Conservation (phyloP, 1,140 invertebrate species). For the Adelges cooleyi region DNA sequence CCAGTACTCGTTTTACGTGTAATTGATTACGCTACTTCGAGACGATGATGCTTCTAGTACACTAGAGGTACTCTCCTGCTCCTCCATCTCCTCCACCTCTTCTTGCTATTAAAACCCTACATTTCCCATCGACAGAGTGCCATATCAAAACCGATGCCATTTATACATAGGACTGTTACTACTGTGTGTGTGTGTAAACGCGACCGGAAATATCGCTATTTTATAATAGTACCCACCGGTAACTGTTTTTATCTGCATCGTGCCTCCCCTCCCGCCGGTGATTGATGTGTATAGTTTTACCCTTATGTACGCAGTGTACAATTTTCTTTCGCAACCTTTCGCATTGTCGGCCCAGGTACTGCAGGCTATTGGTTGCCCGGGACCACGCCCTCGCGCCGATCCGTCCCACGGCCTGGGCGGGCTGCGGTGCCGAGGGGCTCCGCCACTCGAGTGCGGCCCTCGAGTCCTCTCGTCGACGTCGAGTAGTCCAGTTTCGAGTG, state of each 20-base stretch:
- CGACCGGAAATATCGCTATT: slow-evolving; percentile 15
- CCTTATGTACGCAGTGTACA: neutral
- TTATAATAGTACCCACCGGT: neutral
- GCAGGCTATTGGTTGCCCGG: slow-evolving; percentile 13
- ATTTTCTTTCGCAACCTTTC: neutral
- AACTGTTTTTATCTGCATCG: slow-evolving; percentile 4
- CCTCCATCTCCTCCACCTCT: too few species aligned
- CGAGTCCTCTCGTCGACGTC: slow-evolving; percentile 29
- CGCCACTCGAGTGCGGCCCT: neutral
- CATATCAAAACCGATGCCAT: slow-evolving; percentile 12
- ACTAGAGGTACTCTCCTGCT: neutral
- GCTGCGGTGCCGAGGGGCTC: neutral
- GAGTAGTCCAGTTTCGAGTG: slow-evolving; percentile 29
- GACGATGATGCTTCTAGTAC: slow-evolving; percentile 22
- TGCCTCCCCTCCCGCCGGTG: neutral
- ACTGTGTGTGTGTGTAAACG: neutral
- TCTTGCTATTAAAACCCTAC: slow-evolving; percentile 5
- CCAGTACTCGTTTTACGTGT: slow-evolving; percentile 25
- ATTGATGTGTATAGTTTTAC: slow-evolving; percentile 5
- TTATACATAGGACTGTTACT: neutral
- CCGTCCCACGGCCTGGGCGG: neutral
- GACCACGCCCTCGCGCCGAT: slow-evolving; percentile 6
- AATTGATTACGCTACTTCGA: slow-evolving; percentile 25
- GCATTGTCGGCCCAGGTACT: neutral
- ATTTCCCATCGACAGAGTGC: neutral